Percentiles rank a stretch among this genome's conserved stretches.
phyloP scores from a whole-genome alignment of 30 jellyfish, hydroid and myxozoan species.

The Aurelia coerulea region DNA sequence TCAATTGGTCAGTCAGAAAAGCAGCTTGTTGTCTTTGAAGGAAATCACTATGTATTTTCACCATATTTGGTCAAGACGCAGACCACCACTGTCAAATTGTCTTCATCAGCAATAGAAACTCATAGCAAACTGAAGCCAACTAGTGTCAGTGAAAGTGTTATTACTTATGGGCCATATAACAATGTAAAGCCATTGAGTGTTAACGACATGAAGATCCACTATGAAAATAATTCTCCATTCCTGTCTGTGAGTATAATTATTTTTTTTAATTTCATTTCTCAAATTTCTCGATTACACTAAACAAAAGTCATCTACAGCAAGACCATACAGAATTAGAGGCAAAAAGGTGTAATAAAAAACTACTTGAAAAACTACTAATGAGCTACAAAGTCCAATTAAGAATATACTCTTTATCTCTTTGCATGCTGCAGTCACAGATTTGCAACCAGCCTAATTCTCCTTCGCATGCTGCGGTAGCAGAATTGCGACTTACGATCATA shows the following conservation, averaged over 20 bases:
- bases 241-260: slow-evolving; percentile 31
- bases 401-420: too few relatives aligned
- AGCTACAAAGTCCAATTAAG: too few relatives aligned
- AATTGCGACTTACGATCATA: too few relatives aligned
- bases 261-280: too few relatives aligned
- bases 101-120: slow-evolving; percentile 85
- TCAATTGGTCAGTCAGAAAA: slow-evolving; percentile 92
- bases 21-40: slow-evolving; percentile 84
- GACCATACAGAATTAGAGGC: too few relatives aligned
- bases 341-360: too few relatives aligned
- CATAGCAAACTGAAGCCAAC: slow-evolving; percentile 90
- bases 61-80: slow-evolving; percentile 79
- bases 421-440: too few relatives aligned
- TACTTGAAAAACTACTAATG: too few relatives aligned
- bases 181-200: slow-evolving; percentile 71
- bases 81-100: slow-evolving; percentile 88
- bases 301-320: too few relatives aligned
- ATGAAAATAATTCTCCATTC: slow-evolving; percentile 91
- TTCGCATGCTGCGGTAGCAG: too few relatives aligned
- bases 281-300: too few relatives aligned
- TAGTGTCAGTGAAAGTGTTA: slow-evolving; percentile 75
- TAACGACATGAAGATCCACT: slow-evolving; percentile 81
- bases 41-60: slow-evolving; percentile 77
- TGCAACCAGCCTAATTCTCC: too few relatives aligned
- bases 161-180: slow-evolving; percentile 94